These are phyloP conservation scores for Antennarius striatus DNA, from an alignment of 2,113 vertebrate genomes.

Conservation along the genomic window DNA sequence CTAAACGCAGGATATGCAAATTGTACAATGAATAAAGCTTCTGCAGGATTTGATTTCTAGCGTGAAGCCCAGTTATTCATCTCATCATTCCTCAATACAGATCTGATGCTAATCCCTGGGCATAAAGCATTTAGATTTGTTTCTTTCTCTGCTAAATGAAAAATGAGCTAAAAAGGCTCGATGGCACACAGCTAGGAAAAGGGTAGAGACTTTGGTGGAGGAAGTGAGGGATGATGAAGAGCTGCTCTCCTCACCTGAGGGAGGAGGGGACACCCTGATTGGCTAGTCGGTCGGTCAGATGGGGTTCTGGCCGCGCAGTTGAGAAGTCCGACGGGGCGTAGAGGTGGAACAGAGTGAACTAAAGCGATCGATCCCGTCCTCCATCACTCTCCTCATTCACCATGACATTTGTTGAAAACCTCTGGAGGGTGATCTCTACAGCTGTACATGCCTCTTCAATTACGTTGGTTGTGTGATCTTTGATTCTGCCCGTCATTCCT, in stretches of 20 bases:
- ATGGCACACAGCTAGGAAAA: conserved; percentile 37
- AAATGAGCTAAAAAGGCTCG: conserved; percentile 25
- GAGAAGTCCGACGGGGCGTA: conserved; percentile 21
- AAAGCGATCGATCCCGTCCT: conserved; percentile 44
- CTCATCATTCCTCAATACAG: not conserved
- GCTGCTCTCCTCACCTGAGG: conserved; percentile 12
- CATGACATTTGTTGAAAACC: conserved; percentile 55
- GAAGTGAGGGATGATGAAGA: conserved; percentile 14
- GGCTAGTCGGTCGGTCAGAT: conserved; percentile 17
- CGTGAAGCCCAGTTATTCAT: conserved; percentile 1
- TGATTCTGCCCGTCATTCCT: not conserved
- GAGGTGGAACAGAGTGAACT: conserved; percentile 25
- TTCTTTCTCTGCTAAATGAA: conserved; percentile 11
- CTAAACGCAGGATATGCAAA: conserved; percentile 2
- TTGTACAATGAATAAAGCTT: not conserved
- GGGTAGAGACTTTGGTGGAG: conserved; percentile 28
- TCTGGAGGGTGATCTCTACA: conserved; percentile 35
- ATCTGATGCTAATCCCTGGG: conserved; percentile 7
- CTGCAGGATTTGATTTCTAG: not conserved
- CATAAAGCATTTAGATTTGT: conserved; percentile 3
- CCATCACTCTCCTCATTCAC: conserved; percentile 44
- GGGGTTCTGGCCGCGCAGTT: not conserved
- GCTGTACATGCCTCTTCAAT: conserved; percentile 56
- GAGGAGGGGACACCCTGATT: not conserved
- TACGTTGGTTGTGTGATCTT: conserved; percentile 38